phyloP scores from a whole-genome alignment of 2,797 vertebrate species.

The Falco naumanni region DNA sequence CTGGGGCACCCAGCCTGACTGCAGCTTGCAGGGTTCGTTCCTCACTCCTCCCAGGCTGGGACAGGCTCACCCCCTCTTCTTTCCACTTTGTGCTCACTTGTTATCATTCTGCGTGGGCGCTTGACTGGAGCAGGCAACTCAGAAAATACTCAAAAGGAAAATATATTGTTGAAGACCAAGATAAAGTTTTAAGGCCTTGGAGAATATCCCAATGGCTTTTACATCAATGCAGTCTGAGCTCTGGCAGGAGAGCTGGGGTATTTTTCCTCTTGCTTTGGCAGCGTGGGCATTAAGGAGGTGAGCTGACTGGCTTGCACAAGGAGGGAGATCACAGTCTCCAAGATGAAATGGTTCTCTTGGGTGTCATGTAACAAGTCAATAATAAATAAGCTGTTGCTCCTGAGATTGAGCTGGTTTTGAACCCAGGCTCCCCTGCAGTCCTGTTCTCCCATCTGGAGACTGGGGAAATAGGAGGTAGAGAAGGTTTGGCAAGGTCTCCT shows the following conservation, averaged over 20 bases:
- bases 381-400: not conserved
- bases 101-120: not conserved
- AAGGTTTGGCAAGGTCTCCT: not conserved
- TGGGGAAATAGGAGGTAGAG: accelerated
- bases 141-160: not conserved
- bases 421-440: not conserved
- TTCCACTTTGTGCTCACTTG: not conserved
- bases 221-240: not conserved
- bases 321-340: not conserved
- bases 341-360: not conserved
- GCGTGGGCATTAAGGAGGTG: not conserved
- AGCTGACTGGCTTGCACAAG: not conserved
- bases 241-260: not conserved
- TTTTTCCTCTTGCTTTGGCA: not conserved
- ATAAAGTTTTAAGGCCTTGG: not conserved
- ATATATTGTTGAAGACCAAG: not conserved
- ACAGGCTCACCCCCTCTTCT: not conserved
- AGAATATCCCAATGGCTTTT: not conserved
- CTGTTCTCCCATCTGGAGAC: not conserved
- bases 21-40: not conserved
- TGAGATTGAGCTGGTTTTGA: not conserved
- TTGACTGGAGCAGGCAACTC: not conserved
- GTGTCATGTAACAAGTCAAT: not conserved
- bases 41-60: not conserved
- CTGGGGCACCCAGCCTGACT: not conserved